Percentiles rank a stretch among this genome's conserved stretches.
phyloP scores from a whole-genome alignment of 2,113 vertebrate genomes.

The Arizona elegans region DNA sequence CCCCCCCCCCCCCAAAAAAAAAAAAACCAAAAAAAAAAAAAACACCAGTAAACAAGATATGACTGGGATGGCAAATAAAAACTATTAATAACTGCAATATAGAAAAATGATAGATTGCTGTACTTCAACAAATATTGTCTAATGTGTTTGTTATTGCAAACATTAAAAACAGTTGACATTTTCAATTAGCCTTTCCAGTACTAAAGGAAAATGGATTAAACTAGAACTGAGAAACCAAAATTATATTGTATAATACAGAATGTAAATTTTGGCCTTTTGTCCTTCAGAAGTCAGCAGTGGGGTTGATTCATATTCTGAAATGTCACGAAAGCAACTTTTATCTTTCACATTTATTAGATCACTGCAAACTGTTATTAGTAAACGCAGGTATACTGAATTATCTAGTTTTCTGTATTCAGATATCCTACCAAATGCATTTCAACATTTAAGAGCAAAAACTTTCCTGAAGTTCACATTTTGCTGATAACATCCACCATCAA shows the following conservation, averaged over 20 bases:
- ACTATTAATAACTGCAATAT: not conserved
- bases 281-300: slow-evolving; percentile 20
- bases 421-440: not conserved
- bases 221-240: slow-evolving; percentile 35
- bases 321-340: slow-evolving; percentile 13
- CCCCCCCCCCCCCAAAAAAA: too few relatives aligned
- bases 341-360: slow-evolving; percentile 33
- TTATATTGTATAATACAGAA: slow-evolving; percentile 16
- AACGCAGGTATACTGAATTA: not conserved
- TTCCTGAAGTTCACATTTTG: not conserved
- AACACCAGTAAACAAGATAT: not conserved
- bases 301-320: slow-evolving; percentile 36
- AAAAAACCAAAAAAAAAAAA: too few relatives aligned
- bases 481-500: not conserved
- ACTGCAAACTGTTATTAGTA: not conserved
- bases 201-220: slow-evolving; percentile 26
- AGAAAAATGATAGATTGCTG: not conserved
- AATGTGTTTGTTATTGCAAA: slow-evolving; percentile 5
- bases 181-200: slow-evolving; percentile 41
- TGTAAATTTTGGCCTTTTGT: slow-evolving; percentile 34
- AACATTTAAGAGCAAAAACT: not conserved
- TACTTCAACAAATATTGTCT: not conserved
- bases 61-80: not conserved
- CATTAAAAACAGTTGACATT: slow-evolving; percentile 20
- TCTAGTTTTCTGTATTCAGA: not conserved